Conservation (phyloP, 2,888 invertebrate species). For the Hyppa rectilinea region DNA sequence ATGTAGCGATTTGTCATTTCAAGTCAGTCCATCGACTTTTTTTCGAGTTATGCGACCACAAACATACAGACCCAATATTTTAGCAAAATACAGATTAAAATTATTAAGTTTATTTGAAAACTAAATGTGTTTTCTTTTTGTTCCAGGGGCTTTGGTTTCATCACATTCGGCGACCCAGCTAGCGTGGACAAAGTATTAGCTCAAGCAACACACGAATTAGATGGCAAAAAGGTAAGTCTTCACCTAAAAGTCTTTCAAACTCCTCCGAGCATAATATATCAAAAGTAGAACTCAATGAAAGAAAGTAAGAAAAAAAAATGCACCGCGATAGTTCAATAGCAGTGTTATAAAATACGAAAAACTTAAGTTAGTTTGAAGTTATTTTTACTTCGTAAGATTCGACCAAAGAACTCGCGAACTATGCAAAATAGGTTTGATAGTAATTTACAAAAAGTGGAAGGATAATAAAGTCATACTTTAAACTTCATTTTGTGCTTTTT, state of each 20-base stretch:
- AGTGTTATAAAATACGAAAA: slow-evolving; percentile 62
- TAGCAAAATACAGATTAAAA: no score
- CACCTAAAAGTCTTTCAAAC: slow-evolving; percentile 7
- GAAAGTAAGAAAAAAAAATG: slow-evolving; percentile 28
- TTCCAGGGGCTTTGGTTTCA: slow-evolving; percentile 99
- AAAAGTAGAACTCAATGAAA: slow-evolving; percentile 27
- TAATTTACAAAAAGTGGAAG: slow-evolving; percentile 58
- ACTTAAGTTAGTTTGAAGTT: slow-evolving; percentile 56
- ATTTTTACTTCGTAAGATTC: slow-evolving; percentile 63
- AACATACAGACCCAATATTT: no score
- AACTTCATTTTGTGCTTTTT: slow-evolving; percentile 51
- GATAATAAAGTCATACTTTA: slow-evolving; percentile 54
- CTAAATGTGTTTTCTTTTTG: slow-evolving; percentile 68
- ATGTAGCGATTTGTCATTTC: no score
- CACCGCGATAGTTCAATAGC: slow-evolving; percentile 54
- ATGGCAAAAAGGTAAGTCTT: slow-evolving; percentile 98
- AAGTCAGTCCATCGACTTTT: no score
- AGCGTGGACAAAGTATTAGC: slow-evolving; percentile 99
- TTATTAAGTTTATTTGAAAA: background rate
- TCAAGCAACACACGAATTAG: slow-evolving; percentile 99
- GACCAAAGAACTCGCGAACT: slow-evolving; percentile 63
- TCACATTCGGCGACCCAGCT: slow-evolving; percentile 99
- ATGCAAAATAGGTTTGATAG: slow-evolving; percentile 63
- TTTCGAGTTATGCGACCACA: no score
- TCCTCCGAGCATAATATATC: slow-evolving; percentile 39